Conservation (phyloP, 2,888 invertebrate genomes). For the Papilio protenor region DNA sequence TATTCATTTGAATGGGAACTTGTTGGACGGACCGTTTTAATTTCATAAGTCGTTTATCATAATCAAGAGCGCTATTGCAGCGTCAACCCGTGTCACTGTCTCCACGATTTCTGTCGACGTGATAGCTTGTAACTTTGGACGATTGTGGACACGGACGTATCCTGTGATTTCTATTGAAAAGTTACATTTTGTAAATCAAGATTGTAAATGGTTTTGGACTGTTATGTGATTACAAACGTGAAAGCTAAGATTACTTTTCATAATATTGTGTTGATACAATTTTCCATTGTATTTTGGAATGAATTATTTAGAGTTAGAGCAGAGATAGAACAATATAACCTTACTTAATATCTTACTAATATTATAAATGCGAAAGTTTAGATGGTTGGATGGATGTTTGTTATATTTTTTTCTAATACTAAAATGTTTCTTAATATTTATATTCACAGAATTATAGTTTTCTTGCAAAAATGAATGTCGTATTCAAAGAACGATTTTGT, state of each 20-base stretch:
- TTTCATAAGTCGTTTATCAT: constrained; percentile 85
- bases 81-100: constrained; percentile 81
- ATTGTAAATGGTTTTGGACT: background rate
- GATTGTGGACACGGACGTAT: constrained; percentile 55
- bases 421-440: background rate
- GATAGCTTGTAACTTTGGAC: constrained; percentile 77
- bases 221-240: background rate
- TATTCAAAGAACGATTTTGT: constrained; percentile 27
- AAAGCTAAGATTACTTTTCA: background rate
- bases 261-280: too few species aligned
- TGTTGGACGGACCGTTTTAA: constrained; percentile 83
- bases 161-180: constrained; percentile 37
- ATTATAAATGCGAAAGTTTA: too few species aligned
- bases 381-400: too few species aligned
- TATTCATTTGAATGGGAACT: constrained; percentile 82
- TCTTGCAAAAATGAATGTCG: constrained; percentile 1
- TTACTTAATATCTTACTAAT: too few species aligned
- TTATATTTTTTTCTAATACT: background rate
- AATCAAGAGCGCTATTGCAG: constrained; percentile 71
- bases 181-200: constrained; percentile 31
- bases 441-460: background rate
- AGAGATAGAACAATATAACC: too few species aligned
- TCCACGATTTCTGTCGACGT: constrained; percentile 65
- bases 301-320: too few species aligned
- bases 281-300: too few species aligned